phyloP scores from a whole-genome alignment of 2,888 invertebrate genomes.

The Diplazon laetatorius region DNA sequence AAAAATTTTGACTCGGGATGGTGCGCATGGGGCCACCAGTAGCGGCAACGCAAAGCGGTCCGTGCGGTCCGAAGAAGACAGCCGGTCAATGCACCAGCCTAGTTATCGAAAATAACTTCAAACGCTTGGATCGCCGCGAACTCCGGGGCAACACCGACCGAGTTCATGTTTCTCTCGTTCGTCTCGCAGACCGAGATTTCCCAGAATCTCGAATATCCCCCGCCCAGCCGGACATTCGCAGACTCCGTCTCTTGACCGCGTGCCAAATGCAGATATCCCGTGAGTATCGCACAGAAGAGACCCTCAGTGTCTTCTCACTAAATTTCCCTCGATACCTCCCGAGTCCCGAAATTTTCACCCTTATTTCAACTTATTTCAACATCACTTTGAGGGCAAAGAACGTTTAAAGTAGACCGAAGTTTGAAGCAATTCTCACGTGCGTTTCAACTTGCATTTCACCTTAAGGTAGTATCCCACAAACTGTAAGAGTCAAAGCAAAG shows the following conservation, averaged over 20 bases:
- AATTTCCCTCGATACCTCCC: too few species aligned
- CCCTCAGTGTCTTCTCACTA: too few species aligned
- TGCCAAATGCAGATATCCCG: conserved; percentile 73
- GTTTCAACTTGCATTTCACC: too few species aligned
- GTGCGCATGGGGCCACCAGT: not conserved
- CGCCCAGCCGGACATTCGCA: conserved; percentile 74
- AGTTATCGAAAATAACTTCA: conserved; percentile 78
- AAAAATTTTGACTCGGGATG: not conserved
- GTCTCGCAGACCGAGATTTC: conserved; percentile 65
- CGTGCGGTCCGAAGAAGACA: conserved; percentile 40
- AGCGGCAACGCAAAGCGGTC: conserved; percentile 26
- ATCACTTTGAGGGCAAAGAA: too few species aligned
- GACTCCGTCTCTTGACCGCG: conserved; percentile 76
- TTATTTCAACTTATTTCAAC: too few species aligned
- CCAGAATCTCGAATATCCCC: conserved; percentile 75
- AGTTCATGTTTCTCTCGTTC: conserved; percentile 25
- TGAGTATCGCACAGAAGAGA: not conserved
- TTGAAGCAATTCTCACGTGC: too few species aligned
- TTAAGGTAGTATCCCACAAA: too few species aligned
- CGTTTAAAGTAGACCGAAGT: too few species aligned
- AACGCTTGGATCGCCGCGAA: conserved; percentile 64
- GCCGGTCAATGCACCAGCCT: conserved; percentile 79
- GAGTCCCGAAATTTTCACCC: too few species aligned
- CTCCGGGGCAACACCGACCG: conserved; percentile 22
- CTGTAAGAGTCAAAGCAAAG: too few species aligned